Evolutionary conservation across 2,113 vertebrate genomes (phyloP), one percentile per base, ranked within the genome.

Genomic region (Catharus minimus): DNA sequence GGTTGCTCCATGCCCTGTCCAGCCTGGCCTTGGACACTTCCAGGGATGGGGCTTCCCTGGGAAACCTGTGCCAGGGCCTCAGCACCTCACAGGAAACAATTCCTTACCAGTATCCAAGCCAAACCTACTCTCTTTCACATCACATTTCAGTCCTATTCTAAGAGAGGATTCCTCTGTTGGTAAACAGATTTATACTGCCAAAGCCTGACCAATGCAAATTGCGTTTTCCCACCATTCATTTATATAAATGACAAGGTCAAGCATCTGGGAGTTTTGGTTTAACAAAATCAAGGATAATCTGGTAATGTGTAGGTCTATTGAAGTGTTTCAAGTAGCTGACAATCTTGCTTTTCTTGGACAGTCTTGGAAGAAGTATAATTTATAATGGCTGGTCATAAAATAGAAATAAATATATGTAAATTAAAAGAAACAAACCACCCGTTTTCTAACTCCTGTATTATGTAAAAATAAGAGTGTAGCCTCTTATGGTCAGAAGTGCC

Each of bases 1-100:
- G 36, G 6, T 0, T 72, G 30, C 32, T 57, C 43, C 15, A 23
- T 50, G 27, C 1, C 4, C 57, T 0, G 0, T 41, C 65, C 50
- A 57, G 0, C 32, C 75, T 44, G 32, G 27, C 22, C 32, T 50
- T 13, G 58, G 15, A 3, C 9, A 11, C 7, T 58, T 1, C 36
- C 57, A 56, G 21, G 17, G 24, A 41, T 36, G 46, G n/a, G 12
- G 28, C 33, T 55, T 1, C 64, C 28, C 28, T 55, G 83, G 56
- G 8, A 2, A 86, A 0, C 13, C 27, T 39, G 15, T 47, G 24
- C 33, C 74, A 56, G 26, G 11, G 13, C 20, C 49, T 55, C 5
- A 0, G 2, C 41, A 6, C 13, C 41, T 71, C 21, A 3, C 30
- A 36, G 43, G 57, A 24, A 71, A 4, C 0, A 8, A 79, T 32